Evolutionary conservation across 1,140 invertebrate species (phyloP).

Genomic region (Polypedilum vanderplanki): DNA sequence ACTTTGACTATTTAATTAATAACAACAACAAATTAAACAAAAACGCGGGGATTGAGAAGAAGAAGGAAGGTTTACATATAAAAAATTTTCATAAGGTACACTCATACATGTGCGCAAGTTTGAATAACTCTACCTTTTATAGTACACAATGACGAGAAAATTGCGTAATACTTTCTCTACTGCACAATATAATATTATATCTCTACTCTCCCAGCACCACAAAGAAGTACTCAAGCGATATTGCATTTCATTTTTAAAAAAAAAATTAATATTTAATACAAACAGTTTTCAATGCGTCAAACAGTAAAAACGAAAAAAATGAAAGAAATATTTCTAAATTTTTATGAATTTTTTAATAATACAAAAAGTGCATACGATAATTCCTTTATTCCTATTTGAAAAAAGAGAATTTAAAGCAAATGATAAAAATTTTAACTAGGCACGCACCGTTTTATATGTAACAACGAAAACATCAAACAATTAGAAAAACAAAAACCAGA

Average conservation of each 20-base stretch:
- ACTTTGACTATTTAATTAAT: constrained; percentile 51
- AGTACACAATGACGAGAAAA: background rate
- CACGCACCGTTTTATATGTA: background rate
- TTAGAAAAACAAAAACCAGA: background rate
- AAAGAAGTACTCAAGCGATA: constrained; percentile 5
- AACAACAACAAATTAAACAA: background rate
- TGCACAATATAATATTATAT: background rate
- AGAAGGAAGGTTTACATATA: background rate
- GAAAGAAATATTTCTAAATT: background rate
- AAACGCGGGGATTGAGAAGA: too few species aligned
- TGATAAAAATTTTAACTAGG: too few species aligned
- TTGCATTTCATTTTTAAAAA: background rate
- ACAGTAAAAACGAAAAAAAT: too few species aligned
- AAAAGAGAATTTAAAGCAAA: background rate
- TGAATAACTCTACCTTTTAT: background rate
- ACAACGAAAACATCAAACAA: too few species aligned
- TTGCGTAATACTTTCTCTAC: background rate
- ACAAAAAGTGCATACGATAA: too few species aligned
- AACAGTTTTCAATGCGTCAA: too few species aligned
- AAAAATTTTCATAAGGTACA: background rate
- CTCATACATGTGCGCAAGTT: background rate
- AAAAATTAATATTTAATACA: too few species aligned
- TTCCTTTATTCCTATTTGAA: background rate
- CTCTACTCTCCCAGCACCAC: background rate
- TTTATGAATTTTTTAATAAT: background rate